These are phyloP conservation scores for Cryptocephalus primarius DNA, from an alignment of 2,888 invertebrate species.

Conservation along the genomic window DNA sequence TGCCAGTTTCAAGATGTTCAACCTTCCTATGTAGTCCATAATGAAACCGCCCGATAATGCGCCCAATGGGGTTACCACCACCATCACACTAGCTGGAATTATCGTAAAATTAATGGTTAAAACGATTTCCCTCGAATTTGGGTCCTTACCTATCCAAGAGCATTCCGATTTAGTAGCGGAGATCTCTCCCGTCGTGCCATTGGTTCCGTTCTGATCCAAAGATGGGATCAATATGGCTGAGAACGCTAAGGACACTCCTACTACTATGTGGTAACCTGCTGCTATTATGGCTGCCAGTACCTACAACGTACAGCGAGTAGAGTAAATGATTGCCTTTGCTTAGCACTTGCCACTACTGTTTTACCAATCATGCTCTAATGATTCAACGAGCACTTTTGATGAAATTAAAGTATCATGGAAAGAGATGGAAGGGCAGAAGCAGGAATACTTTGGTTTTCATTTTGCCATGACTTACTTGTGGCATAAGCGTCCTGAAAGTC, in stretches of 20 bases:
- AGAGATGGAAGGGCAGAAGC: too few species aligned
- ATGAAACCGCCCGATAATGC: conserved; percentile 44
- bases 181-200: conserved; percentile 26
- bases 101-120: background rate
- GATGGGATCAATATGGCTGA: conserved; percentile 47
- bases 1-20: conserved; percentile 45
- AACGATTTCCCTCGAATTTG: too few species aligned
- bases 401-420: too few species aligned
- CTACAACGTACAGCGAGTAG: conserved; percentile 16
- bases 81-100: conserved; percentile 44
- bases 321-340: background rate
- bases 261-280: conserved; percentile 47
- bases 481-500: conserved; percentile 33
- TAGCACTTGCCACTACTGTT: too few species aligned
- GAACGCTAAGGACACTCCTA: conserved; percentile 47
- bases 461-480: conserved; percentile 32
- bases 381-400: too few species aligned
- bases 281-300: conserved; percentile 43
- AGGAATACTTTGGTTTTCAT: too few species aligned
- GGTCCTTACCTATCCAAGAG: conserved; percentile 47
- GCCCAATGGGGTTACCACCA: conserved; percentile 44
- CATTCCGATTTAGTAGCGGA: conserved; percentile 33
- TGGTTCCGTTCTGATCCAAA: conserved; percentile 27
- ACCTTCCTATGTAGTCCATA: conserved; percentile 45
- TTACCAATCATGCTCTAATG: too few species aligned